phyloP scores from a whole-genome alignment of 2,888 invertebrate species.

The Agriopis aurantiaria region DNA sequence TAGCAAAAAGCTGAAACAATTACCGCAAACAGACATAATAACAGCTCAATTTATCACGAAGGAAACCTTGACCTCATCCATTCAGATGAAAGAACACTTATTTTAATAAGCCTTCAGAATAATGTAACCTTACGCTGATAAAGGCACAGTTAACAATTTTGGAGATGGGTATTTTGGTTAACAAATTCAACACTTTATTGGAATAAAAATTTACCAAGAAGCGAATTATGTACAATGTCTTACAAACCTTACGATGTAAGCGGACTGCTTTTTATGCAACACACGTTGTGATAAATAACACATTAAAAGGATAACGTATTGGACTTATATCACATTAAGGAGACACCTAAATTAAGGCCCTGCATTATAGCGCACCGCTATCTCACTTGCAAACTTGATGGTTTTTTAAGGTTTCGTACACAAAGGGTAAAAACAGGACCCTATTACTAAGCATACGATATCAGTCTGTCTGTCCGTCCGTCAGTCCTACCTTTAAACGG shows the following conservation, averaged over 20 bases:
- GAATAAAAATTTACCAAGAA: constrained; percentile 27
- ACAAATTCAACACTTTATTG: constrained; percentile 28
- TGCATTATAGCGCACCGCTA: too few relatives aligned
- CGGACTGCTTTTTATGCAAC: constrained; percentile 15
- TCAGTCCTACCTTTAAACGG: too few relatives aligned
- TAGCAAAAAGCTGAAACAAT: constrained; percentile 38
- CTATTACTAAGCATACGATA: too few relatives aligned
- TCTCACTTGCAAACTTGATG: too few relatives aligned
- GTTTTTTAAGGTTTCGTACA: too few relatives aligned
- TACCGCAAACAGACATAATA: constrained; percentile 38
- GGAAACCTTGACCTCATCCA: constrained; percentile 38
- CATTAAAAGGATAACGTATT: constrained; percentile 12
- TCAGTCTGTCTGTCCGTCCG: too few relatives aligned
- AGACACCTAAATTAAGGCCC: not conserved
- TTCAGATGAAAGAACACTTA: constrained; percentile 3
- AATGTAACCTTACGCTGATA: constrained; percentile 14
- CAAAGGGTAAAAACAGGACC: too few relatives aligned
- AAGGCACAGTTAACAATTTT: not conserved
- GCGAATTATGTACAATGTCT: constrained; percentile 31
- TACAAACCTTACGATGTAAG: constrained; percentile 23
- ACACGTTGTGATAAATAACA: constrained; percentile 7
- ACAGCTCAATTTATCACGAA: constrained; percentile 37
- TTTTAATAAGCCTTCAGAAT: constrained; percentile 15
- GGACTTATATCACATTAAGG: not conserved
- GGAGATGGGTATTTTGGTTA: constrained; percentile 16